Percentiles rank a stretch among this genome's conserved stretches.
Conservation (phyloP, 2,888 invertebrate genomes). For the Gisinianus flammeolus region DNA sequence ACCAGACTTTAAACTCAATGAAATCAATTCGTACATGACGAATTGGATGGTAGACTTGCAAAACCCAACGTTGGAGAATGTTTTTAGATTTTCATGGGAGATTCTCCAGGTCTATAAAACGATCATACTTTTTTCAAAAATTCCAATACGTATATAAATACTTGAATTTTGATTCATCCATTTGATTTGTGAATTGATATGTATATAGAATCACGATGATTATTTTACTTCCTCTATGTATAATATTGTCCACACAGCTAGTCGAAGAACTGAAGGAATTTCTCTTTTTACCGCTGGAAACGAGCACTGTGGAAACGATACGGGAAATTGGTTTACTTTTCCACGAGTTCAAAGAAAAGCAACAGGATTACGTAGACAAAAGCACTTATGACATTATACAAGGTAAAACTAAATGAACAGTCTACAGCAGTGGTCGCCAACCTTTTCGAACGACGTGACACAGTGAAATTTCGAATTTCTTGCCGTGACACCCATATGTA, state of each 20-base stretch:
- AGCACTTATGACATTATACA: constrained; percentile 48
- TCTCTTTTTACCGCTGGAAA: constrained; percentile 47
- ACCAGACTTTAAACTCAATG: constrained; percentile 52
- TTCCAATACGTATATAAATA: no score
- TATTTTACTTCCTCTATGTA: not conserved
- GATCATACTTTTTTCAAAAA: no score
- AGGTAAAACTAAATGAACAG: constrained; percentile 2
- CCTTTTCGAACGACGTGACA: no score
- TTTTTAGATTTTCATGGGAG: constrained; percentile 49
- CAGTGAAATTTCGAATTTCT: no score
- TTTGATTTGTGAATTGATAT: no score
- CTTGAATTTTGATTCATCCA: no score
- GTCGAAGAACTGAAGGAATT: constrained; percentile 52
- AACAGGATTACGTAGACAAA: constrained; percentile 49
- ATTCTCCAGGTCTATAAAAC: constrained; percentile 45
- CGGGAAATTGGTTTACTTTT: constrained; percentile 54
- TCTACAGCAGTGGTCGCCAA: no score
- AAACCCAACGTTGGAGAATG: constrained; percentile 44
- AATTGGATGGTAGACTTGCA: constrained; percentile 48
- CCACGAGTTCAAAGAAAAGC: constrained; percentile 51
- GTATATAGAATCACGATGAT: no score
- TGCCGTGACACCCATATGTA: no score
- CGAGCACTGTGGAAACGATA: constrained; percentile 42
- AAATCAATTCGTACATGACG: constrained; percentile 53
- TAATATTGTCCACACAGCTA: constrained; percentile 31